These are phyloP conservation scores for Ibycter americanus DNA, from an alignment of 2,797 vertebrate genomes.

Conservation along the genomic window DNA sequence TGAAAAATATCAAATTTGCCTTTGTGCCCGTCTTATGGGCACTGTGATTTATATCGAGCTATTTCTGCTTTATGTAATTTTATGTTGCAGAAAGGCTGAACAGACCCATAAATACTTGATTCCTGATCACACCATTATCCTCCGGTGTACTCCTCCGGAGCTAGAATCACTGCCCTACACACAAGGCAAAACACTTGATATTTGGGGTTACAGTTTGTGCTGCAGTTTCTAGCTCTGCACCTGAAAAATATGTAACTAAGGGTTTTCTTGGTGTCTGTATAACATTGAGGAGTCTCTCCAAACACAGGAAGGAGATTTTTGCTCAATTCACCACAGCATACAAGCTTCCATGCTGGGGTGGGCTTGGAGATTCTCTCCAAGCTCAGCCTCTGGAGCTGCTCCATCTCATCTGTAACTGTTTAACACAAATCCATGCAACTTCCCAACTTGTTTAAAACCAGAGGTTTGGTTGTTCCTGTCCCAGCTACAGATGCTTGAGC, in stretches of 20 bases:
- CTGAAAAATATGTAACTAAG: background rate
- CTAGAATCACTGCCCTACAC: fast-evolving
- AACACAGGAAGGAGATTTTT: background rate
- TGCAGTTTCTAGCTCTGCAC: background rate
- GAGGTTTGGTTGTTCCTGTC: background rate
- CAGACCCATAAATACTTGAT: background rate
- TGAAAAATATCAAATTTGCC: background rate
- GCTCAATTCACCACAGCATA: background rate
- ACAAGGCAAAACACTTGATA: no score
- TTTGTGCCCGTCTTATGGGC: background rate
- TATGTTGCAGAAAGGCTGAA: background rate
- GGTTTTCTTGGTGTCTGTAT: background rate
- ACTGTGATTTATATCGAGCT: background rate
- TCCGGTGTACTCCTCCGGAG: background rate
- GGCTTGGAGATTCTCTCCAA: background rate
- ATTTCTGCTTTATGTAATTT: background rate
- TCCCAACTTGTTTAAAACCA: background rate
- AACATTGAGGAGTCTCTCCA: background rate
- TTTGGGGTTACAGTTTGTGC: background rate
- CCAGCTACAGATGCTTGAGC: background rate
- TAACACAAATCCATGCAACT: background rate
- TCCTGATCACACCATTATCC: background rate
- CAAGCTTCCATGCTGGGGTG: background rate
- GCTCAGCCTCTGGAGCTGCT: background rate
- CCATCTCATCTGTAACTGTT: background rate